Base-by-base conservation (phyloP, 2,113 vertebrate genomes). In the Zosterops hypoxanthus region DNA sequence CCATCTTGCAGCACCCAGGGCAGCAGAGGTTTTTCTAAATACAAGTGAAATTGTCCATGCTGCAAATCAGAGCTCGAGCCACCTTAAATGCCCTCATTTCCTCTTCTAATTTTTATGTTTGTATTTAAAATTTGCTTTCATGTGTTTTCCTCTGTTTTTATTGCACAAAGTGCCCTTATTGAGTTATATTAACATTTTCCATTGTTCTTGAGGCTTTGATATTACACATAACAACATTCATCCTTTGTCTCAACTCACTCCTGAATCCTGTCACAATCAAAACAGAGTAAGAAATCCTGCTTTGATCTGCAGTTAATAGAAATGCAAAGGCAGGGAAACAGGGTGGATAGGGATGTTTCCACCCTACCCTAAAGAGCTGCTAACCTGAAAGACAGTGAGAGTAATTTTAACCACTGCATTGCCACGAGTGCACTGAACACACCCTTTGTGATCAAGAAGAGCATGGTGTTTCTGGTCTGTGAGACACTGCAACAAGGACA, bases 161-260 rank as follows among this genome's bases (percentile, higher is more conserved):
- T 92, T 73, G 41, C 29, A 83, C 8, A 28, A 78, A 66, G 22
- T 71, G 26, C 56, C 34, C 84, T 92, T 47, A 33, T n/a, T 92
- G 64, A 76, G 12, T 88, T 75, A 12, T 36, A 89, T 91, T 95
- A 78, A 77, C 63, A 88, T 95, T 90, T 94, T 36, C 76, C 7
- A 64, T 88, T 95, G 70, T 88, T 92, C 55, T 86, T 75, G 49
- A 52, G 33, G 71, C 84, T 85, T 91, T 94, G 81, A 89, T 91
- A 91, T 46, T 64, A 56, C 5, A 50, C 21, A 60, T 46, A 88
- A 90, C 79, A 88, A 72, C 46, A 77, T 90, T 66, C 47, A 60
- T 59, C 19, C 52, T 92, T 92, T 86, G 72, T 82, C 65, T 93
- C 82, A 81, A 50, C 56, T 77, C 0, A 0, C 60, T 94, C 64